phyloP scores from a whole-genome alignment of 2,113 vertebrate species.

The Hiodon tergisus region DNA sequence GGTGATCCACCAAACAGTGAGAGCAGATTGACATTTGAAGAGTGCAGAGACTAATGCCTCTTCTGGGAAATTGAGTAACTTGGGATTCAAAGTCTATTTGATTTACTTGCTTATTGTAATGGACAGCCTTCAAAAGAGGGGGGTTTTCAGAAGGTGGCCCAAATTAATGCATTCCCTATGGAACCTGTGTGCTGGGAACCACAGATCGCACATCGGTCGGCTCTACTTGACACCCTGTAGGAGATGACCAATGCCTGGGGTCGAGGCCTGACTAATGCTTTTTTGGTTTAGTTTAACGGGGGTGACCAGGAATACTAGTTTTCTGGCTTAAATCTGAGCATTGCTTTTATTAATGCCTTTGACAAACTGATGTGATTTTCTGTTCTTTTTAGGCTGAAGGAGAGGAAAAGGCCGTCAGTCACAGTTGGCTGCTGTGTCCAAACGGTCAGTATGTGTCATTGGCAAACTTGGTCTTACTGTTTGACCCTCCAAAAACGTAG shows the following conservation, averaged over 20 bases:
- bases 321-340: background rate
- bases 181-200: too few relatives aligned
- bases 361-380: background rate
- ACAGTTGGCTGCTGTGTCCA: constrained; percentile 12
- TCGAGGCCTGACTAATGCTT: background rate
- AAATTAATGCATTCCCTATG: too few relatives aligned
- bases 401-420: background rate
- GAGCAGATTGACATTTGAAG: too few relatives aligned
- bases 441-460: background rate
- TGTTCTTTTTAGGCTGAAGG: background rate
- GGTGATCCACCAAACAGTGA: too few relatives aligned
- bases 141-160: too few relatives aligned
- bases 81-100: too few relatives aligned
- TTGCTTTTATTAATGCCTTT: background rate
- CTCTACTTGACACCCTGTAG: too few relatives aligned
- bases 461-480: background rate
- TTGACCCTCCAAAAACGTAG: background rate
- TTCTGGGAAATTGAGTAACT: too few relatives aligned
- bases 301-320: background rate
- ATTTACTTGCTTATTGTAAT: too few relatives aligned
- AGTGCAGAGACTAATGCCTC: too few relatives aligned
- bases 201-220: too few relatives aligned
- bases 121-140: too few relatives aligned
- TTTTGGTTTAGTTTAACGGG: background rate
- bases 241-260: background rate